Evolutionary conservation across 2,888 invertebrate genomes (phyloP).

Genomic region (Metalampra italica): DNA sequence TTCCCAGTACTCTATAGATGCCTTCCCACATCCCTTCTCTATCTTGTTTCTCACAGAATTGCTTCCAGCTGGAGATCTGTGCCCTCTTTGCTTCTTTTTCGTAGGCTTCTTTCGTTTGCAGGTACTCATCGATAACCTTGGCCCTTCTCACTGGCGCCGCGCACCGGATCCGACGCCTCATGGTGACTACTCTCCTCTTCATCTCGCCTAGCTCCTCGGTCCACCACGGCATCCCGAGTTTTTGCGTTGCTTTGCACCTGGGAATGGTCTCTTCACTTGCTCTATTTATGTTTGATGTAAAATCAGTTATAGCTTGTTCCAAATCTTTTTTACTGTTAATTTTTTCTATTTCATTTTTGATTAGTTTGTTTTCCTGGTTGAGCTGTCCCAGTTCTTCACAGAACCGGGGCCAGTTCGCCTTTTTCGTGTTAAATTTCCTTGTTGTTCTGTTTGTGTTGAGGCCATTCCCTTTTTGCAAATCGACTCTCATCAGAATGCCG

Average conservation of each 20-base stretch:
- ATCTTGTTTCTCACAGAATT: constrained; percentile 17
- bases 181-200: too few relatives aligned
- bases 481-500: constrained; percentile 17
- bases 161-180: too few relatives aligned
- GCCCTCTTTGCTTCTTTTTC: constrained; percentile 9
- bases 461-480: not conserved
- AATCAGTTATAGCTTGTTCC: too few relatives aligned
- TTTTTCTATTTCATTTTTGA: not conserved
- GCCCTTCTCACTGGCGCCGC: constrained; percentile 13
- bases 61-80: constrained; percentile 17
- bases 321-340: not conserved
- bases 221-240: too few relatives aligned
- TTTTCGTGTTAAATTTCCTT: constrained; percentile 8
- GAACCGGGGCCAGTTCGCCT: constrained; percentile 9
- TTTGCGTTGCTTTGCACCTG: too few relatives aligned
- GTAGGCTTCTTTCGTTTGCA: constrained; percentile 15
- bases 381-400: not conserved
- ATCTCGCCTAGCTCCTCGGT: too few relatives aligned
- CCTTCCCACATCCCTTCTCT: constrained; percentile 13
- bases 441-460: not conserved
- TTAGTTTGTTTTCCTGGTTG: too few relatives aligned
- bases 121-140: constrained; percentile 13
- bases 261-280: too few relatives aligned
- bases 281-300: too few relatives aligned
- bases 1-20: constrained; percentile 3